Conservation (phyloP, 92 coral and sea anemone species). For the Zoanthus sansibaricus region DNA sequence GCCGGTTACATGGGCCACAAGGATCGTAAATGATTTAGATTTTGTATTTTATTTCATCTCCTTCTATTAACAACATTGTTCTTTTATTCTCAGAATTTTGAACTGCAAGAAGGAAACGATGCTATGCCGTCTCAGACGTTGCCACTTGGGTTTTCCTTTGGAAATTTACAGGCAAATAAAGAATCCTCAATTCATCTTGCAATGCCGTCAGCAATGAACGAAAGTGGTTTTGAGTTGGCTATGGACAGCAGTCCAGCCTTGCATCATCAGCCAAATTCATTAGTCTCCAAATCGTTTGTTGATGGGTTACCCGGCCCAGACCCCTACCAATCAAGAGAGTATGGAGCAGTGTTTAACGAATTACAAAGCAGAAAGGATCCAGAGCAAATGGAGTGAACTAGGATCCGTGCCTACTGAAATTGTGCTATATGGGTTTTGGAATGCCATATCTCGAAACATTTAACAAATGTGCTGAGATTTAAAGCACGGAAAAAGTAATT, state of each 20-base stretch:
- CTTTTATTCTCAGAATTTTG: background rate
- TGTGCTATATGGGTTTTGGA: too few species aligned
- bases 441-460: background rate
- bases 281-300: background rate
- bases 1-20: too few species aligned
- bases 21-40: background rate
- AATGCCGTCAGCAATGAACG: background rate
- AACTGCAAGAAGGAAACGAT: background rate
- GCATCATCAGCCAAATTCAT: background rate
- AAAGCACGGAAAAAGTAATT: background rate
- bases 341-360: background rate
- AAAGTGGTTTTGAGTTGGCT: background rate
- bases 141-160: conserved; percentile 5
- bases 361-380: background rate
- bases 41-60: too few species aligned
- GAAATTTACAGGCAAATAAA: background rate
- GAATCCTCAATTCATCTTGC: background rate
- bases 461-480: background rate
- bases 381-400: background rate
- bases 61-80: background rate
- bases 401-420: background rate
- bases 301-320: background rate
- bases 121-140: conserved; percentile 7
- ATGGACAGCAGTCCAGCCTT: background rate
- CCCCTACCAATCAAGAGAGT: background rate